Conservation (phyloP, 2,113 vertebrate genomes). For the Seriola dumerili region DNA sequence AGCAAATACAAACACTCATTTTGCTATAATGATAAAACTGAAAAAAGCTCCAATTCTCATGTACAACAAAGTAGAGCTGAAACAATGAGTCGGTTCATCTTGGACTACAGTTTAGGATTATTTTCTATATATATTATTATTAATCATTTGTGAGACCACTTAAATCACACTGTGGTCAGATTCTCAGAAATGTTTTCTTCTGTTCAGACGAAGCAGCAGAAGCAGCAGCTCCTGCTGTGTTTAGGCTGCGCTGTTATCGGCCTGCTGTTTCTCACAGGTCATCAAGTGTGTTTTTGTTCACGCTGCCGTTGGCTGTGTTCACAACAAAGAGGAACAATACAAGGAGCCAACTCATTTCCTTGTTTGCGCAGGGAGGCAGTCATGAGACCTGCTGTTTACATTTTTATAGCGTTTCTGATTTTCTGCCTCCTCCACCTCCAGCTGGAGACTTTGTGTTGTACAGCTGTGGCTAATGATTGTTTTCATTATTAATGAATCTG, state of each 20-base stretch:
- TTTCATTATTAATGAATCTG: too few species aligned
- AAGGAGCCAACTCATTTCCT: conserved; percentile 30
- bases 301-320: conserved; percentile 6
- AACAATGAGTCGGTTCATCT: too few species aligned
- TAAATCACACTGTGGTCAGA: neutral
- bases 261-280: neutral
- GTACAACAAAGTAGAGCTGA: neutral
- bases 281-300: conserved; percentile 15
- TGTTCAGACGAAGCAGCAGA: neutral
- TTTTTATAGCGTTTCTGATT: neutral
- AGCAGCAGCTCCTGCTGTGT: neutral
- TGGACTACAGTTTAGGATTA: too few species aligned
- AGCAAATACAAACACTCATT: too few species aligned
- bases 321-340: conserved; percentile 30
- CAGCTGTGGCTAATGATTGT: too few species aligned
- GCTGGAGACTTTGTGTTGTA: too few species aligned
- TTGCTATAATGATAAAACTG: too few species aligned
- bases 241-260: neutral
- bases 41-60: too few species aligned
- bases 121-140: too few species aligned
- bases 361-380: conserved; percentile 29
- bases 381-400: neutral
- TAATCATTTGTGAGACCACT: neutral
- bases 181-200: neutral
- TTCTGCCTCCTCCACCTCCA: neutral